These are phyloP conservation scores for Spicauda simplicius DNA, from an alignment of 2,888 invertebrate species.

Conservation along the genomic window DNA sequence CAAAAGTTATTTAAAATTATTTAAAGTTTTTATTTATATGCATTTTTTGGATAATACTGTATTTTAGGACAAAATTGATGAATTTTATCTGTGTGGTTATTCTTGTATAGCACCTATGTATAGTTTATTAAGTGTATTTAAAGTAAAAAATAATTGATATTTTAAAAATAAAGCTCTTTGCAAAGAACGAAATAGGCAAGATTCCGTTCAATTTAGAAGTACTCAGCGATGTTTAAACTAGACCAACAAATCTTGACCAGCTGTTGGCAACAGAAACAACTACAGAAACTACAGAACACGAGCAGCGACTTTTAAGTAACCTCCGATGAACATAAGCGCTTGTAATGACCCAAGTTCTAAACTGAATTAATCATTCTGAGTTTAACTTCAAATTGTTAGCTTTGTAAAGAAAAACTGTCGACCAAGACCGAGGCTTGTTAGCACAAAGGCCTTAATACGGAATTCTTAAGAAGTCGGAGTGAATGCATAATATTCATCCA, in stretches of 20 bases:
- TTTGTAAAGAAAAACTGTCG: conserved; percentile 42
- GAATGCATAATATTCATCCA: conserved; percentile 44
- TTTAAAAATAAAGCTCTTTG: too few relatives aligned
- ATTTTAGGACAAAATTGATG: too few relatives aligned
- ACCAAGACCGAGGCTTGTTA: conserved; percentile 41
- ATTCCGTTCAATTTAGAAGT: too few relatives aligned
- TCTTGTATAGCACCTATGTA: too few relatives aligned
- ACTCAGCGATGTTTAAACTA: conserved; percentile 5
- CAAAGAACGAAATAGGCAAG: too few relatives aligned
- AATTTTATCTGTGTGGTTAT: too few relatives aligned
- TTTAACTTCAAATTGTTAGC: conserved; percentile 41
- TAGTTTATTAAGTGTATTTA: too few relatives aligned
- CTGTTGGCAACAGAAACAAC: conserved; percentile 21
- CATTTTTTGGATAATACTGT: too few relatives aligned
- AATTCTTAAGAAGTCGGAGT: conserved; percentile 39
- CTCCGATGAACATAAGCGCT: conserved; percentile 30
- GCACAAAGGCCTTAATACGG: conserved; percentile 34
- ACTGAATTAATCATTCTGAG: conserved; percentile 36
- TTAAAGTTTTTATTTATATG: too few relatives aligned
- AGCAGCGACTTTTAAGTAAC: conserved; percentile 31
- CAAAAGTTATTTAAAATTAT: too few relatives aligned
- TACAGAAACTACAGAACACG: conserved; percentile 29
- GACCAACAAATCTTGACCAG: conserved; percentile 27
- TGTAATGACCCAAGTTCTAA: conserved; percentile 36
- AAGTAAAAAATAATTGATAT: too few relatives aligned